Base-by-base conservation (phyloP, 2,888 invertebrate genomes). In the Lasioglossum villosulum region DNA sequence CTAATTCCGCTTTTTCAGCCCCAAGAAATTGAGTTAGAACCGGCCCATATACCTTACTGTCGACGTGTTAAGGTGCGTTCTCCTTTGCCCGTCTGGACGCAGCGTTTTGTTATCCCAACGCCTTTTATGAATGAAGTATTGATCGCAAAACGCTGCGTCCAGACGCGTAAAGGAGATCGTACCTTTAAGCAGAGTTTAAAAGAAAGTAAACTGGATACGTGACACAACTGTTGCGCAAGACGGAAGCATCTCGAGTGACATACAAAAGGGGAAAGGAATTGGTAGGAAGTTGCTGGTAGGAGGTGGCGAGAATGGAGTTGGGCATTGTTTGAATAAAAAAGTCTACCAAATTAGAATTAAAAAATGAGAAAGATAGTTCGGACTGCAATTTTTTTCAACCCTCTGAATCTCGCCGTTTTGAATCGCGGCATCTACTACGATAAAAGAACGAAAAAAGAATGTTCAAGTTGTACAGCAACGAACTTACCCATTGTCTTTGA, bases 121-220 rank as follows among this genome's bases (percentile, higher is more conserved):
- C n/a, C n/a, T n/a, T n/a, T n/a, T n/a, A n/a, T n/a, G n/a, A n/a
- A n/a, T n/a, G n/a, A n/a, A n/a, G n/a, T n/a, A n/a, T n/a, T n/a
- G n/a, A n/a, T n/a, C n/a, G n/a, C n/a, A n/a, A n/a, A n/a, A n/a
- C n/a, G n/a, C n/a, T n/a, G n/a, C n/a, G n/a, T n/a, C n/a, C n/a
- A n/a, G n/a, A n/a, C n/a, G n/a, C n/a, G n/a, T n/a, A n/a, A n/a
- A n/a, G n/a, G n/a, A n/a, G n/a, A n/a, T n/a, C n/a, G n/a, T n/a
- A n/a, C n/a, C n/a, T n/a, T n/a, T n/a, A 70, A 70, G n/a, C 37
- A n/a, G n/a, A 39, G 39, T 56, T 75, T 42, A 52, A 27, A 82
- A 83, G 83, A 82, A 83, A 83, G 72, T 63, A 63, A 52, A 66
- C 70, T 27, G 42, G 52, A 70, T 42, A 63, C 12, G 16, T 10